Evolutionary conservation across 2,888 invertebrate species (phyloP).

Genomic region (Philereme vetulata): DNA sequence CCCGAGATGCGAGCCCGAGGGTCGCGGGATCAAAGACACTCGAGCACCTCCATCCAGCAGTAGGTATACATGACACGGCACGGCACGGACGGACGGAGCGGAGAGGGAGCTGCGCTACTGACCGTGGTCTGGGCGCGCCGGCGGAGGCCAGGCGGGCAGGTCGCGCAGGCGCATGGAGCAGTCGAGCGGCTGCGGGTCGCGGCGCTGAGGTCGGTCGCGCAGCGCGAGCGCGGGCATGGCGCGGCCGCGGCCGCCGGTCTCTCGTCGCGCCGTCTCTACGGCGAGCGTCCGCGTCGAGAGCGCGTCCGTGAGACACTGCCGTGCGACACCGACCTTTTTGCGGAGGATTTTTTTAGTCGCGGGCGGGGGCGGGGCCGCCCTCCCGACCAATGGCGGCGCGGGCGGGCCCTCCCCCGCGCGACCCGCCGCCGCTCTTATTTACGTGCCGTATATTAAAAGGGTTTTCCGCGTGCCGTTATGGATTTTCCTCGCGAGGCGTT

Average conservation of each 20-base stretch:
- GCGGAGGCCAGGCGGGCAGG: constrained; percentile 72
- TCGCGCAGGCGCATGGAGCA: constrained; percentile 87
- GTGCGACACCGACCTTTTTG: constrained; percentile 69
- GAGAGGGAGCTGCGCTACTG: constrained; percentile 49
- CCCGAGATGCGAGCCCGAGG: neutral
- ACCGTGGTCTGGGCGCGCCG: constrained; percentile 69
- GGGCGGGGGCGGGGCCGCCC: constrained; percentile 73
- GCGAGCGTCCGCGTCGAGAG: constrained; percentile 70
- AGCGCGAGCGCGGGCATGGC: constrained; percentile 87
- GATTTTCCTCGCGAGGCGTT: constrained; percentile 74
- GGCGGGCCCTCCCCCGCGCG: constrained; percentile 45
- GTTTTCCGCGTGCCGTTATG: constrained; percentile 83
- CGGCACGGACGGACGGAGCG: constrained; percentile 12
- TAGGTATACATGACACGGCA: constrained; percentile 15
- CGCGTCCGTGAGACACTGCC: constrained; percentile 78
- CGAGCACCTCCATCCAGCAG: neutral
- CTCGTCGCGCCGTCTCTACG: constrained; percentile 72
- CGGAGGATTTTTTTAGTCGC: constrained; percentile 64
- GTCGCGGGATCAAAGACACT: neutral
- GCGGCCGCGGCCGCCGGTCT: constrained; percentile 83
- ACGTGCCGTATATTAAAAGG: constrained; percentile 84
- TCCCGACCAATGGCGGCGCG: constrained; percentile 63
- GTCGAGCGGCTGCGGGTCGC: constrained; percentile 87
- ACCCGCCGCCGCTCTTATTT: constrained; percentile 69
- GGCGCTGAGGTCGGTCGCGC: constrained; percentile 75